Evolutionary conservation across 1,140 invertebrate genomes (phyloP), one percentile per base, ranked within the genome.

Genomic region (Drosophila mayri): DNA sequence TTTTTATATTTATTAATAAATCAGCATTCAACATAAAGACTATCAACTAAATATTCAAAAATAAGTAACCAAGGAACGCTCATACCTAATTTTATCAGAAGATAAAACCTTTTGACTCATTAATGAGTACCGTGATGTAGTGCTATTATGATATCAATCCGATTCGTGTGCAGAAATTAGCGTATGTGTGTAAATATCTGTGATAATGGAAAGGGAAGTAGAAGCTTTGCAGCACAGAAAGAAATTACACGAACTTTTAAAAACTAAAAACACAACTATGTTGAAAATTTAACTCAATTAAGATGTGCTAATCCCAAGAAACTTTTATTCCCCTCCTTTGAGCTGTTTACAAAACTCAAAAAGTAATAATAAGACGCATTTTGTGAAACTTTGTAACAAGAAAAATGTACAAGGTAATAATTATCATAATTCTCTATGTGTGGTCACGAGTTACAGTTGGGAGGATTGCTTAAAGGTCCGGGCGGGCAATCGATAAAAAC

Each of bases 401-500:
- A 30, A 32, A 8, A 50, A 12, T 18, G 5, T 11, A 18, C 3
- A 16, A 32, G 28, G 28, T 32, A 52, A 37, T 10, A 54, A 25
- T 38, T 55, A 38, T 25, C 32, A 22, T 22, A 55, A 55, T 25
- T 55, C 14, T 11, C 4, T 22, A 0, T 25, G 35, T 38, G 20
- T 38, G 32, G 52, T 11, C 52, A 37, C 20, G 20, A n/a, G 20
- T n/a, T n/a, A n/a, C n/a, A n/a, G n/a, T 38, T 55, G 4, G 35
- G 9, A 25, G 52, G 52, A 38, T 35, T 14, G 9, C 20, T 4
- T 9, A 5, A 41, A 60, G 16, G 16, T 41, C 20, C 40, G n/a
- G 25, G 30, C 35, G 28, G 28, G 28, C 30, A 66, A 66, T 66
- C 63, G 61, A 66, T 66, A 66, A 8, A 46, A 46, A 37, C 30